Base-by-base conservation (phyloP, 2,888 invertebrate genomes). In the Cloeon dipterum region DNA sequence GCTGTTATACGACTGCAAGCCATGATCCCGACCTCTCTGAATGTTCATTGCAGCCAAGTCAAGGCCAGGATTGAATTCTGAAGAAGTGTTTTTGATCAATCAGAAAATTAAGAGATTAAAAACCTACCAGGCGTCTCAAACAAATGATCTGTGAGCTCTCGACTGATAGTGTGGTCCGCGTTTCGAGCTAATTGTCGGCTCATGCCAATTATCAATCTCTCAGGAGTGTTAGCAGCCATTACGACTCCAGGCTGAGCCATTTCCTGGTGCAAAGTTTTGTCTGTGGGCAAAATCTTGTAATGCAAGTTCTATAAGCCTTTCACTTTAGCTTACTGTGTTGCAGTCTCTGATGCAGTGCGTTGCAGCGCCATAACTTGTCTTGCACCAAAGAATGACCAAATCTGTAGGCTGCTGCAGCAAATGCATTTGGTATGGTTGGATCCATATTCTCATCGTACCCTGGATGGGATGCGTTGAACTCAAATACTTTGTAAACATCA, bases 301-400 rank as follows among this genome's bases (percentile, higher is more conserved):
- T 26, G 10, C 19, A 26, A 21, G 11, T 2, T 11, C 18, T 13
- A n/a, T 8, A 26, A 21, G 3, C 11, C 5, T n/a, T 14, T 26
- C 20, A 35, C 18, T 13, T 11, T 8, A 25, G 62, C 72, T 66
- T 52, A 83, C 82, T 82, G 44, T 75, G 74, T 33, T 63, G 45
- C 41, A 50, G 42, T 39, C 45, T 46, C 18, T 46, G 43, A 39
- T 50, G 50, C n/a, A 39, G 40, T 7, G 64, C 62, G 47, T 82
- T 77, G 47, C 67, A 74, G 42, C 83, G 63, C 42, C 78, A 61
- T 52, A 85, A 75, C 8, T 74, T 70, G 5, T 69, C 67, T 49
- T 85, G 82, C 3, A 88, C 81, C 43, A 89, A 58, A 32, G 85
- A 83, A 52, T 85, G 85, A 0, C 85, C 85, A 52, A 85, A 85